Evolutionary conservation across 64 coral and sea anemone genomes (phyloP).

Genomic region (Montipora sp.): DNA sequence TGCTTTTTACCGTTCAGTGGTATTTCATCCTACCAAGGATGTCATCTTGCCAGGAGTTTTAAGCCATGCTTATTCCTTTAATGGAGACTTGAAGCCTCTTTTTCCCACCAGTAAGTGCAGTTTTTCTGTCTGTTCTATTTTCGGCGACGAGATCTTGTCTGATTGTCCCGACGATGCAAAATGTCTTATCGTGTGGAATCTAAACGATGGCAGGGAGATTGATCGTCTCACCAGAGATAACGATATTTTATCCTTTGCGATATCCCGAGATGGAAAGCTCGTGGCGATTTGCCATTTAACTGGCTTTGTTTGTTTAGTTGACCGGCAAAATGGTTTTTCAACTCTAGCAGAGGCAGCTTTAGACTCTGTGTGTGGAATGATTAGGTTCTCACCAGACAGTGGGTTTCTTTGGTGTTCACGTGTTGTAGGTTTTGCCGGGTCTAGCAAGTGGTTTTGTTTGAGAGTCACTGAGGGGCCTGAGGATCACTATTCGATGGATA

Average conservation of each 20-base stretch:
- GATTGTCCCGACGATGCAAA: slow-evolving; percentile 1
- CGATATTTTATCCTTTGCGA: background rate
- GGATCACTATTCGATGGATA: too few relatives aligned
- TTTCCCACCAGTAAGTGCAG: background rate
- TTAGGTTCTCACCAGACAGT: background rate
- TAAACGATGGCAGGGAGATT: background rate
- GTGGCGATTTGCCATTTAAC: background rate
- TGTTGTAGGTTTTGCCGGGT: too few relatives aligned
- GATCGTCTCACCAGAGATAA: background rate
- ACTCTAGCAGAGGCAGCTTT: background rate
- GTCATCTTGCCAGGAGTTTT: slow-evolving; percentile 24
- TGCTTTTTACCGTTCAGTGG: background rate
- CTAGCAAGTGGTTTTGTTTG: too few relatives aligned
- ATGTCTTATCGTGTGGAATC: too few relatives aligned
- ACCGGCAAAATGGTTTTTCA: background rate
- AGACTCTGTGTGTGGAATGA: background rate
- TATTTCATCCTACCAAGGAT: slow-evolving; percentile 30
- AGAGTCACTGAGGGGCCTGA: too few relatives aligned
- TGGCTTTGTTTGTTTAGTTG: background rate
- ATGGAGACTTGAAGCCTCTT: background rate
- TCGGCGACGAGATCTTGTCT: background rate
- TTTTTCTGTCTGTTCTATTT: slow-evolving; percentile 1
- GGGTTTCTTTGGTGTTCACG: background rate
- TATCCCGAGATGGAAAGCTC: background rate
- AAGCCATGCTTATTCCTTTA: background rate